These are phyloP conservation scores for Thysanoteuthis rhombus DNA, from an alignment of 2,888 invertebrate genomes.

Conservation along the genomic window DNA sequence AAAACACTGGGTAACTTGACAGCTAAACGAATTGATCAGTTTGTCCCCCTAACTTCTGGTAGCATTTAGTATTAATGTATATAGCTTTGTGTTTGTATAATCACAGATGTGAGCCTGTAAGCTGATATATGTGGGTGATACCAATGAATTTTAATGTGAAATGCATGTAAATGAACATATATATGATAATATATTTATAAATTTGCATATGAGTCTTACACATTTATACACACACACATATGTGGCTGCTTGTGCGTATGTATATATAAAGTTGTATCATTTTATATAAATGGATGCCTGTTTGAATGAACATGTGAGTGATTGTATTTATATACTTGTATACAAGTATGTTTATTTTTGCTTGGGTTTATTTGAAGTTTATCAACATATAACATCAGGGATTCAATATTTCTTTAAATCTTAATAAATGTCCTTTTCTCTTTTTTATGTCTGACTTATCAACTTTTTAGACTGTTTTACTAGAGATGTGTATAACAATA, in stretches of 20 bases:
- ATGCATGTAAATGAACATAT: background rate
- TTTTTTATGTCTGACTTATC: background rate
- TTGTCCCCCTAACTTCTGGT: no score
- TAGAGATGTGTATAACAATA: background rate
- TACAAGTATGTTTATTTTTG: background rate
- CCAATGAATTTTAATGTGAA: background rate
- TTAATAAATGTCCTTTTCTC: background rate
- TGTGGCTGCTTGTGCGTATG: background rate
- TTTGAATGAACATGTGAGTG: background rate
- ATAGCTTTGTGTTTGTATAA: no score
- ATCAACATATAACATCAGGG: background rate
- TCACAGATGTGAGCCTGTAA: background rate
- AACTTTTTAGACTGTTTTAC: background rate
- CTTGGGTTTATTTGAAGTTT: background rate
- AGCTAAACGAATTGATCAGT: no score
- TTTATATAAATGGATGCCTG: background rate
- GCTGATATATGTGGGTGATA: background rate
- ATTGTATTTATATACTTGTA: background rate
- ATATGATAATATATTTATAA: background rate
- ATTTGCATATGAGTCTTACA: background rate
- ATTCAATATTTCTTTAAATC: constrained; percentile 12
- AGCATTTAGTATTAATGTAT: background rate
- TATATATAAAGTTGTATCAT: background rate
- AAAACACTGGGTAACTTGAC: no score
- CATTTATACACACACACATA: no score